Evolutionary conservation across 2,113 vertebrate species (phyloP), one percentile per base, ranked within the genome.

Genomic region (Cyrtonyx montezumae): DNA sequence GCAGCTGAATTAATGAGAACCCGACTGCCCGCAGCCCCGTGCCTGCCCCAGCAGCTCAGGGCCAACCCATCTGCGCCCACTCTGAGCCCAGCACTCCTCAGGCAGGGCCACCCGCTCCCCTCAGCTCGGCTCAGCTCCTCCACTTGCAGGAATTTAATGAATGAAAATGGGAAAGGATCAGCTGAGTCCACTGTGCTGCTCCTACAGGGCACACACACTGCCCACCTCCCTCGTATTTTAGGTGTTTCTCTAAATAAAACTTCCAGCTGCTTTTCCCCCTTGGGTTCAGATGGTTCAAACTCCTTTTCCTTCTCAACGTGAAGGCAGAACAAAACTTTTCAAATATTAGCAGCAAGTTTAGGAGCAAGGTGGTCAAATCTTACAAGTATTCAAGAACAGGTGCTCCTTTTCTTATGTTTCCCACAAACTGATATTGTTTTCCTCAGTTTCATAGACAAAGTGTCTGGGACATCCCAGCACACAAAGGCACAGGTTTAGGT

Each of bases 391-490:
- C 70, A 28, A 70, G 69, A 74, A 20, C 1, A 58, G 62, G 20
- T 51, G 12, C 11, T 70, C 11, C 14, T 48, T 61, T 62, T 40
- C 28, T 45, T 59, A 51, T 13, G 3, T n/a, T 48, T 70, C 30
- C 49, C 37, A 17, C 20, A 15, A 40, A 37, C 51, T 4, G 0
- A 3, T n/a, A 45, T 11, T 0, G 0, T 14, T 7, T 75, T 40
- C 40, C 37, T 67, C 2, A 0, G 15, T 11, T 63, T 67, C 40
- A 26, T 1, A 21, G 34, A 45, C 37, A 71, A 48, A 67, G 20
- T 15, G 42, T 75, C 34, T 34, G 56, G 49, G 11, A 20, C 22
- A 58, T 40, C 51, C 51, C 19, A 56, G n/a, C 17, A 36, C 46
- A 70, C 7, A 22, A 51, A 11, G n/a, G 16, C 56, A 62, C 0